Evolutionary conservation across 2,113 vertebrate species (phyloP), one percentile per base, ranked within the genome.

Genomic region (Bathybates hornii): DNA sequence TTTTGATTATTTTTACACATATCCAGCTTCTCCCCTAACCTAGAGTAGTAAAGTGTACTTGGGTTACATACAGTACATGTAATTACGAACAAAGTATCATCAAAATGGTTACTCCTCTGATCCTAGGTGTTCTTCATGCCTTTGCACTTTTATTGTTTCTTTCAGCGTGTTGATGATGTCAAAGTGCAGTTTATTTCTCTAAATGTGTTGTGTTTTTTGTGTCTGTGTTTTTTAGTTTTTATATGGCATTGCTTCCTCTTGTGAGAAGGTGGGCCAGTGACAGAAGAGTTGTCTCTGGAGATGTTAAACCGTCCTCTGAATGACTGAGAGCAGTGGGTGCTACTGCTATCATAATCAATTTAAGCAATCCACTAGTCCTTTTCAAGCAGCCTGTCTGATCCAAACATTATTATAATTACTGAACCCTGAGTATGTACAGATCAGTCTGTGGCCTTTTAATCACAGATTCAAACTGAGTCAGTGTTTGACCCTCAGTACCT

Each of bases 231-330:
- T 56, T 56, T 21, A 56, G 53, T 56, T 56, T 56, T 56, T 24
- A 13, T 0, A 27, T 7, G 0, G 54, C 6, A 56, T 56, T 56
- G 54, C 54, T 56, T 56, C 54, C 2, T 56, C 21, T 56, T 0
- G 2, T 56, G 54, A 56, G 2, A 56, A 56, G 54, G 54, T 56
- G 54, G 54, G 11, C 53, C 53, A 56, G 53, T 0, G 11, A 24
- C 53, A 56, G 53, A 56, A 56, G 53, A 56, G 6, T 56, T 56
- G 11, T 24, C 53, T 56, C 53, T 56, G 21, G 53, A 56, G 6
- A 57, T 57, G 54, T 14, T 57, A 14, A 57, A 27, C 24, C 2
- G 0, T 14, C 54, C 54, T 57, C 54, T 57, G 54, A 57, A 24
- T 57, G 54, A 27, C 24, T 27, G 6, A 53, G 9, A 57, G 24